A percentile compares a stretch with the other conserved stretches of the same genome.
These are phyloP conservation scores for Smittia aterrima DNA, from an alignment of 2,888 invertebrate genomes.

Conservation along the genomic window DNA sequence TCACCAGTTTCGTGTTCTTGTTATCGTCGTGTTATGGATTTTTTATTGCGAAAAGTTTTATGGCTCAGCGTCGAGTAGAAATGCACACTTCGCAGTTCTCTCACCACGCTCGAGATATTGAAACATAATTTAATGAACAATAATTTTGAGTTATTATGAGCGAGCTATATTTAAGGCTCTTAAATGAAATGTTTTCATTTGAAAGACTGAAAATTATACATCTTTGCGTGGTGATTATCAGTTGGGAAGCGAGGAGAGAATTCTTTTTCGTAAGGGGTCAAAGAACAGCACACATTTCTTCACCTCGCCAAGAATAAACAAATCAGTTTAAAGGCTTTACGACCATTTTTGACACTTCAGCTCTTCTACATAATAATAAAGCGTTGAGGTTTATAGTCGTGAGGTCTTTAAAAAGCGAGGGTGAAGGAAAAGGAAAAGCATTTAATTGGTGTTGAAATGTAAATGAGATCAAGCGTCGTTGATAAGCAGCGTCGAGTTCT, in stretches of 20 bases:
- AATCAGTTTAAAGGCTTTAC: conserved; percentile 34
- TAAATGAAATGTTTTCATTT: conserved; percentile 31
- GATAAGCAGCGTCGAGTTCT: too few relatives aligned
- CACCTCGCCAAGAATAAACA: conserved; percentile 38
- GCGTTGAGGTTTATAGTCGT: background rate
- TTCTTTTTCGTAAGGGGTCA: conserved; percentile 6
- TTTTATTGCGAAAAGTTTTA: conserved; percentile 20
- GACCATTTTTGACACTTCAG: conserved; percentile 30
- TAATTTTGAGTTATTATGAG: conserved; percentile 37
- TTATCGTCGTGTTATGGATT: conserved; percentile 31
- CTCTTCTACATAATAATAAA: background rate
- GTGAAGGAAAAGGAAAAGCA: background rate
- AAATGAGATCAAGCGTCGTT: too few relatives aligned
- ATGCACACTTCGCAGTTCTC: background rate
- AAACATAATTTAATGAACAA: conserved; percentile 40
- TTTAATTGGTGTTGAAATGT: conserved; percentile 6
- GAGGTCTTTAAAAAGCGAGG: background rate
- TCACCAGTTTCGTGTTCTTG: conserved; percentile 29
- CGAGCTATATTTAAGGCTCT: conserved; percentile 39
- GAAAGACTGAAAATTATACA: conserved; percentile 9
- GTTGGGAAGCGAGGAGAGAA: background rate
- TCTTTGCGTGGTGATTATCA: conserved; percentile 17
- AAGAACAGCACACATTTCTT: conserved; percentile 33
- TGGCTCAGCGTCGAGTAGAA: background rate
- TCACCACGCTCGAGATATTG: conserved; percentile 18